A percentile compares a stretch with the other conserved stretches of the same genome.
Evolutionary conservation across 2,797 vertebrate species (phyloP).

Genomic region (Spizella passerina): DNA sequence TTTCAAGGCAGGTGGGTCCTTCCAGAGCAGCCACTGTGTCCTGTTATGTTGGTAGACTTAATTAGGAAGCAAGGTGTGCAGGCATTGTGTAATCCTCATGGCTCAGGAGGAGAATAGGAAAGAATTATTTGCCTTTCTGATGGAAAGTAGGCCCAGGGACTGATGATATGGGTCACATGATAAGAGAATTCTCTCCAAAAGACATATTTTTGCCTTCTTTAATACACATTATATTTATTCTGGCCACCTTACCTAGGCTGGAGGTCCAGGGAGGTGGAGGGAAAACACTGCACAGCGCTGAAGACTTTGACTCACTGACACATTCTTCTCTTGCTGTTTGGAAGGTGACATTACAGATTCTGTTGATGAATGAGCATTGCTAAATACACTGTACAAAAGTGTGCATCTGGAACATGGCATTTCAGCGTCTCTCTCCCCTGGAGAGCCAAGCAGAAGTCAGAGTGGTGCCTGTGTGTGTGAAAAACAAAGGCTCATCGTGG

Average conservation of each 20-base stretch:
- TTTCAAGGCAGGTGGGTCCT: neutral
- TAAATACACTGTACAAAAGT: neutral
- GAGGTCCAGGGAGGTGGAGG: neutral
- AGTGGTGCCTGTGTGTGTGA: neutral
- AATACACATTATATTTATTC: neutral
- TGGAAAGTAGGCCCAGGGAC: neutral
- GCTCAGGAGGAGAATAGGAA: neutral
- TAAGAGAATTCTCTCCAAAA: neutral
- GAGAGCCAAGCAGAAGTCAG: neutral
- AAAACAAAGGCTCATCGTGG: accelerated
- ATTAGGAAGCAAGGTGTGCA: neutral
- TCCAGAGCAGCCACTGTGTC: neutral
- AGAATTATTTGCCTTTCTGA: neutral
- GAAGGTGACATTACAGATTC: neutral
- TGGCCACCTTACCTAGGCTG: neutral
- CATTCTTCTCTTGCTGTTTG: neutral
- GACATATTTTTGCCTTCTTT: neutral
- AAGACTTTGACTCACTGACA: neutral
- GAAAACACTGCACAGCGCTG: neutral
- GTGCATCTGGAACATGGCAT: neutral
- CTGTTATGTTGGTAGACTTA: neutral
- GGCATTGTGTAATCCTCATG: neutral
- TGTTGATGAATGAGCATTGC: neutral
- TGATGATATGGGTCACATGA: neutral
- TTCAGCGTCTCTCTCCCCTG: neutral